Evolutionary conservation across 2,113 vertebrate species (phyloP), one percentile per base, ranked within the genome.

Genomic region (Callocephalon fimbriatum): DNA sequence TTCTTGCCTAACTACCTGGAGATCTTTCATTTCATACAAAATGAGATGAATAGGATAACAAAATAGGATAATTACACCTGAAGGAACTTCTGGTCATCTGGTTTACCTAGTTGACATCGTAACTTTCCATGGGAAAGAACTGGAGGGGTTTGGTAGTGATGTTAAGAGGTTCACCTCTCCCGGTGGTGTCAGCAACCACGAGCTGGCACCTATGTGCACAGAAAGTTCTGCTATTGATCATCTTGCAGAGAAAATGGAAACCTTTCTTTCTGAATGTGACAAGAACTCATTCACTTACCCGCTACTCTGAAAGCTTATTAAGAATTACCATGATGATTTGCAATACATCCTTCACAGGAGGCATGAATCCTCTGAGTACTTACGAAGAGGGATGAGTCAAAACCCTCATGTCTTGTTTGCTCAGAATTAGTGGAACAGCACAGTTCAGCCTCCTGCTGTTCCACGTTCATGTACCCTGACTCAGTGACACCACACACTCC

Each of bases 401-500:
- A 65, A 45, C 74, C 58, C 81, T 35, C 56, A 2, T 6, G 56
- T 5, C 44, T 22, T 3, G 38, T 21, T 42, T 21, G 66, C 61
- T 21, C 48, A 13, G 72, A 29, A 31, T 6, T 1, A 25, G 62
- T 4, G 21, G 62, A 18, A 7, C 27, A 54, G 84, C 56, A 2
- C 21, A 16, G 87, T 23, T 45, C 47, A 38, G 54, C 70, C 58
- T 27, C 90, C 67, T 20, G 81, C 48, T 4, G 47, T 14, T 50
- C 48, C 81, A 1, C 0, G 5, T 9, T 3, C 68, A 2, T 0
- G 0, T 1, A 32, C 74, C 61, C 85, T 38, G 47, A 27, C 45
- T 35, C 70, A 25, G 53, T 4, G 65, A 25, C 71, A 50, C 19
- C 48, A 32, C 26, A 31, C 15, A 1, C 71, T 25, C 50, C 1